Base-by-base conservation (phyloP, 2,113 vertebrate genomes). In the Ctenomys sociabilis region DNA sequence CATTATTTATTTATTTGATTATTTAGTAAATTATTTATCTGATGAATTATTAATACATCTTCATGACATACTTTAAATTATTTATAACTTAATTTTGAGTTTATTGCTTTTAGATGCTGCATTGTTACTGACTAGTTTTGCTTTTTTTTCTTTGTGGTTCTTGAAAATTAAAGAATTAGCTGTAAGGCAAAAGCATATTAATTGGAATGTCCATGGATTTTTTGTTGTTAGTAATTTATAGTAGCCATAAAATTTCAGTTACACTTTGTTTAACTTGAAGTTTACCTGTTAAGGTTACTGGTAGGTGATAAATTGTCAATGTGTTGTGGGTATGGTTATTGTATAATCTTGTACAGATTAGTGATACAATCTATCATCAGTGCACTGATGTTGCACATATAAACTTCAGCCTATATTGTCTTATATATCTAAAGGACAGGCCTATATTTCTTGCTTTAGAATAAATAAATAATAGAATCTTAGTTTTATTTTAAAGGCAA, bases 21-120 rank as follows among this genome's bases (percentile, higher is more conserved):
- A 99, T 99, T 99, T 99, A 99, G 99, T 99, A 99, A 99, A 99
- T 99, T 99, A 99, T 99, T 99, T 99, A 99, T 99, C 99, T 99
- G 98, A 99, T 99, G 99, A 99, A 99, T 99, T 99, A 99, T 99
- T 99, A 99, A 99, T 99, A 99, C 98, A 98, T 99, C 99, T 99
- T 99, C 99, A 99, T 99, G 99, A 99, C 99, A 99, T 99, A 98
- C 97, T 98, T 97, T 99, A 98, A 99, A 99, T 99, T 99, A 99
- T 99, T 99, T 99, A 99, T 99, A 99, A 99, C 99, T 99, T 99
- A 99, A 99, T 99, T 99, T 99, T 99, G 99, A 99, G 99, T 99
- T 99, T 99, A 99, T 99, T 99, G 99, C 99, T 99, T 99, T 99
- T 99, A 98, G 98, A 99, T 98, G 99, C 99, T 98, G 99, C 99